Percentiles rank a stretch among this genome's conserved stretches.
These are phyloP conservation scores for Knipowitschia caucasica DNA, from an alignment of 2,797 vertebrate genomes.

Conservation along the genomic window DNA sequence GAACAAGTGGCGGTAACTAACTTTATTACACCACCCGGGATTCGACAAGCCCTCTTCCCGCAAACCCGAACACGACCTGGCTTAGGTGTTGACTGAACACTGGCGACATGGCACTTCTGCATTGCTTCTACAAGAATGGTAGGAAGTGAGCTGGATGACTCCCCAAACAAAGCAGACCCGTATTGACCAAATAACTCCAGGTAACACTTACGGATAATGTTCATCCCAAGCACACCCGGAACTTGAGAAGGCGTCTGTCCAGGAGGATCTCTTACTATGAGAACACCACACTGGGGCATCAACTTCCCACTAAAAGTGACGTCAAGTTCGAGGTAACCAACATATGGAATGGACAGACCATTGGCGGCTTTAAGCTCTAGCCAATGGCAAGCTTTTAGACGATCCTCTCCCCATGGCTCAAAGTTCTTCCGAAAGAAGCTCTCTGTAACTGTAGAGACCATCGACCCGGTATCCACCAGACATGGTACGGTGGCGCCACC, in stretches of 20 bases:
- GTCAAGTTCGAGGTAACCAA: conserved; percentile 24
- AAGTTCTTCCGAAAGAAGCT: background rate
- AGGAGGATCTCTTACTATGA: conserved; percentile 11
- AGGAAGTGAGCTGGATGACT: accelerated
- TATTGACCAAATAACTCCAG: conserved; percentile 11
- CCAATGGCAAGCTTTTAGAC: background rate
- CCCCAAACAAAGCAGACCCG: background rate
- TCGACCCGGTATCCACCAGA: background rate
- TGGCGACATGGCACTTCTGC: background rate
- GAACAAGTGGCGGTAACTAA: background rate
- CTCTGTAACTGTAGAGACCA: background rate
- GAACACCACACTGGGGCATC: background rate
- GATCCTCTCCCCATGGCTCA: background rate
- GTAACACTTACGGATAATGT: conserved; percentile 13
- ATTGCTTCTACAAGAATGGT: background rate
- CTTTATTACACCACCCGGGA: conserved; percentile 14
- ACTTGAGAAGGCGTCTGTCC: accelerated
- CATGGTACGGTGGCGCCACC: background rate
- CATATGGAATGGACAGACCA: conserved; percentile 14
- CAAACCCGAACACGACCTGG: background rate
- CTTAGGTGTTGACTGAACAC: background rate
- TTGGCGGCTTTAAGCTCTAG: conserved; percentile 8
- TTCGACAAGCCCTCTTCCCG: background rate
- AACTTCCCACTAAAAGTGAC: conserved; percentile 12
- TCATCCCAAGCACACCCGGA: conserved; percentile 26